These are phyloP conservation scores for Argyra leucocephala DNA, from an alignment of 2,888 invertebrate species.

Conservation along the genomic window DNA sequence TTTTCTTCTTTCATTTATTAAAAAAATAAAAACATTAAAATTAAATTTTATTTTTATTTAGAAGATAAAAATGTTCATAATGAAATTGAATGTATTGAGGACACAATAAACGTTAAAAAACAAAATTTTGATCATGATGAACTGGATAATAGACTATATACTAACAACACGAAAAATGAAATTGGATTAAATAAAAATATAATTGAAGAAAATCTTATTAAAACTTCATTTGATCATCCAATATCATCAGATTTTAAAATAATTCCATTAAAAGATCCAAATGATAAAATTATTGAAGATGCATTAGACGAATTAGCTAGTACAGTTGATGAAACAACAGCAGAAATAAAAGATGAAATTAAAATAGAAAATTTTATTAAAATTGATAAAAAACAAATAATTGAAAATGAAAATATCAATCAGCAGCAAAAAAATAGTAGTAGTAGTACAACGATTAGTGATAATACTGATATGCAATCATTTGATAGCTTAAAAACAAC, in stretches of 20 bases:
- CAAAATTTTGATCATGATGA: too few relatives aligned
- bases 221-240: too few relatives aligned
- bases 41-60: too few relatives aligned
- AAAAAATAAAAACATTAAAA: too few relatives aligned
- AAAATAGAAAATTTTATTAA: not conserved
- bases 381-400: too few relatives aligned
- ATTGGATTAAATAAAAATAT: not conserved
- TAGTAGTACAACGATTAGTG: not conserved
- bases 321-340: not conserved
- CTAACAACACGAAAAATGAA: not conserved
- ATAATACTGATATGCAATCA: not conserved
- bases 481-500: conserved; percentile 38
- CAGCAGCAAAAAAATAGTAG: not conserved
- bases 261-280: conserved; percentile 7
- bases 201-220: not conserved
- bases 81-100: not conserved
- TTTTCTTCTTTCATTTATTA: too few relatives aligned
- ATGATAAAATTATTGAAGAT: not conserved
- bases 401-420: too few relatives aligned
- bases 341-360: not conserved
- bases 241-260: not conserved
- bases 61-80: not conserved
- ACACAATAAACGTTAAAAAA: not conserved
- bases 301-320: not conserved
- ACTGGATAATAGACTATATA: too few relatives aligned